These are phyloP conservation scores for Orcinus orca DNA, from an alignment of 2,113 vertebrate species.

Conservation along the genomic window DNA sequence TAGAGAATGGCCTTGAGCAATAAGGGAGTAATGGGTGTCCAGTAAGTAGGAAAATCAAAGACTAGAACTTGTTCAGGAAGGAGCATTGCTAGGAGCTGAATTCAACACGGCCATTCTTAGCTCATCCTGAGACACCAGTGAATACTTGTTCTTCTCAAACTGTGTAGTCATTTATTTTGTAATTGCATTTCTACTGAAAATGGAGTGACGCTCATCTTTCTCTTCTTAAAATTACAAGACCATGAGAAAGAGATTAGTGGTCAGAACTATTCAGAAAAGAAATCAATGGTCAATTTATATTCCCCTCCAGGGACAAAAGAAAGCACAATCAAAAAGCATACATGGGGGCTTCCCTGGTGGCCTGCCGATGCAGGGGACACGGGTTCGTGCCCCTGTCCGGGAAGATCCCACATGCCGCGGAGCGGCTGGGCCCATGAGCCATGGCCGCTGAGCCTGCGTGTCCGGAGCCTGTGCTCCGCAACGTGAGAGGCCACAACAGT, in stretches of 20 bases:
- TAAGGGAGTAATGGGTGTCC: not conserved
- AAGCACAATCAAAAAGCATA: not conserved
- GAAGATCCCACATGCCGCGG: too few relatives aligned
- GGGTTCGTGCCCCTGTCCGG: too few relatives aligned
- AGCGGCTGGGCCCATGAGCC: too few relatives aligned
- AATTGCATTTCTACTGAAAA: not conserved
- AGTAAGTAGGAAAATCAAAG: not conserved
- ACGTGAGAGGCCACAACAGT: too few relatives aligned
- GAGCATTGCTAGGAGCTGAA: not conserved
- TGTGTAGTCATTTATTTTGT: not conserved
- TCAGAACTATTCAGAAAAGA: not conserved
- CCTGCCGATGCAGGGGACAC: too few relatives aligned
- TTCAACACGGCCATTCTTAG: not conserved
- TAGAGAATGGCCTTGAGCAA: not conserved
- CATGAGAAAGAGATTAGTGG: not conserved
- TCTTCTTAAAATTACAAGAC: constrained; percentile 29
- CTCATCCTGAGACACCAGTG: not conserved
- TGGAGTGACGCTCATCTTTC: not conserved
- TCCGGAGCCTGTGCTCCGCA: too few relatives aligned
- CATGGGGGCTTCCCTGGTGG: too few relatives aligned
- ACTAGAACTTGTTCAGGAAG: not conserved
- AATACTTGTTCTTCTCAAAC: not conserved
- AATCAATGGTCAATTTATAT: not conserved
- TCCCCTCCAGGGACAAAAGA: not conserved
- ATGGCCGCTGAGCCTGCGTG: too few relatives aligned